Evolutionary conservation across 2,113 vertebrate genomes (phyloP).

Genomic region (Aramus guarauna): DNA sequence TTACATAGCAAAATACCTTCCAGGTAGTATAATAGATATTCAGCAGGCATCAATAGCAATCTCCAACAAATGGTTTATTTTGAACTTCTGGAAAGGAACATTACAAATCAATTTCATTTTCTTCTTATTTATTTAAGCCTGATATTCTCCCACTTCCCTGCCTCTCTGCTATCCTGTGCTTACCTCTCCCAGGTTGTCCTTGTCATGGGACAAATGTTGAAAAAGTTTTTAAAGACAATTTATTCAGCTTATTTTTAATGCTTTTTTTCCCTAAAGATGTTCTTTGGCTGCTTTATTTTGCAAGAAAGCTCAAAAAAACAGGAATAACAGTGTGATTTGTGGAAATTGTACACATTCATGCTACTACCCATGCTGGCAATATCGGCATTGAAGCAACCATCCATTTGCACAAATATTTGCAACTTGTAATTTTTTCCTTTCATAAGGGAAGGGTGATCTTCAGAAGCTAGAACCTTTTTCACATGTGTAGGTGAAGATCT

Average conservation of each 20-base stretch:
- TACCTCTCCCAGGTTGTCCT: not conserved
- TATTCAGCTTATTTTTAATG: not conserved
- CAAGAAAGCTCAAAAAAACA: not conserved
- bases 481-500: not conserved
- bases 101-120: not conserved
- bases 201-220: not conserved
- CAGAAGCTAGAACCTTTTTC: not conserved
- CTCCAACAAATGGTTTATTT: not conserved
- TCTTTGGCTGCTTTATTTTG: not conserved
- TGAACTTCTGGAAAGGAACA: not conserved
- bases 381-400: not conserved
- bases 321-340: not conserved
- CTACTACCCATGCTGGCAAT: rapidly evolving
- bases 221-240: not conserved
- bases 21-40: not conserved
- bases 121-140: not conserved
- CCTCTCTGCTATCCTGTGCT: not conserved
- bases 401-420: not conserved
- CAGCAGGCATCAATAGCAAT: not conserved
- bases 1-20: not conserved
- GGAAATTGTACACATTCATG: not conserved
- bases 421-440: not conserved
- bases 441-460: not conserved
- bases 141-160: not conserved
- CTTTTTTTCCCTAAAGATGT: not conserved